phyloP scores from a whole-genome alignment of 2,888 invertebrate genomes.

The Selenia dentaria region DNA sequence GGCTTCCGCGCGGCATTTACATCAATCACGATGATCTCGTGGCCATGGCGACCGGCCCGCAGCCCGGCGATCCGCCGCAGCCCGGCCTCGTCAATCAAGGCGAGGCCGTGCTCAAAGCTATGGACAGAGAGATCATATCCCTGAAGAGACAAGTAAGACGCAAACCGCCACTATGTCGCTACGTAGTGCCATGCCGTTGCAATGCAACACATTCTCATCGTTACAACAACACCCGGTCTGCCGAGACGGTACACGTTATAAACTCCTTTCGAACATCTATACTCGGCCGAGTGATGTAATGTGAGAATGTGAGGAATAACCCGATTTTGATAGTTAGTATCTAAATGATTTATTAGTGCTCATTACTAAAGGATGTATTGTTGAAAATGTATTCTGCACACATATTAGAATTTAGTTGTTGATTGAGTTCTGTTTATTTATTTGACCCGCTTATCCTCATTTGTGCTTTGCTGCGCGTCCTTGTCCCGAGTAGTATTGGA shows the following conservation, averaged over 20 bases:
- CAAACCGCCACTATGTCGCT: constrained; percentile 57
- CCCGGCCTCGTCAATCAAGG: constrained; percentile 86
- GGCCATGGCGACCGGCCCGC: constrained; percentile 92
- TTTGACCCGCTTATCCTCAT: constrained; percentile 42
- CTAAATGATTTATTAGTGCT: constrained; percentile 42
- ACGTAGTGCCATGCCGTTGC: constrained; percentile 64
- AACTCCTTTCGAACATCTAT: constrained; percentile 3
- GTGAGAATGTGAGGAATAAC: constrained; percentile 66
- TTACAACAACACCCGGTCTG: constrained; percentile 45
- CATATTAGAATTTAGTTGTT: constrained; percentile 51
- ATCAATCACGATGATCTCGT: constrained; percentile 98
- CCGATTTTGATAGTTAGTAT: constrained; percentile 34
- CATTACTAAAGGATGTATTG: constrained; percentile 49
- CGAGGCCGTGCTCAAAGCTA: constrained; percentile 94
- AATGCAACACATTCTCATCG: constrained; percentile 62
- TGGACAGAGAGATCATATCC: constrained; percentile 97
- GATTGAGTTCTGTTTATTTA: constrained; percentile 39
- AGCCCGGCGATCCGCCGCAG: constrained; percentile 82
- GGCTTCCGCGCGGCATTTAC: constrained; percentile 98
- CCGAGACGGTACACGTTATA: constrained; percentile 27
- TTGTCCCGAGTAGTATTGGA: constrained; percentile 64
- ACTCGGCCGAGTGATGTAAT: constrained; percentile 57
- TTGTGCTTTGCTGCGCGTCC: constrained; percentile 51
- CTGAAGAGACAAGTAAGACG: constrained; percentile 97
- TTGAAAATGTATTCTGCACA: constrained; percentile 78